Conservation (phyloP, 1,140 invertebrate species). For the Drosophila pandora region DNA sequence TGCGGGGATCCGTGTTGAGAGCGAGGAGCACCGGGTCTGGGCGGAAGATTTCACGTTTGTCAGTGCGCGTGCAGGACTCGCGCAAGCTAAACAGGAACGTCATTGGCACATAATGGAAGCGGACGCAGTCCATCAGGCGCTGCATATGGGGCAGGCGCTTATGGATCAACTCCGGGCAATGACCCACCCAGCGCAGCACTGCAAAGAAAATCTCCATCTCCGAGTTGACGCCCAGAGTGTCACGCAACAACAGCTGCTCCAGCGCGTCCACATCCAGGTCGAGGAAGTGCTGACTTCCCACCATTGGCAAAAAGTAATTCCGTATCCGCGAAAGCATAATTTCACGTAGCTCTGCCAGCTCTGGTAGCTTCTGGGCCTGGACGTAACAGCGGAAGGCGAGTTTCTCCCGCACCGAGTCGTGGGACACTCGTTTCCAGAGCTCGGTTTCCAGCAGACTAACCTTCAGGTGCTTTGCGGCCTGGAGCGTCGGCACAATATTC, state of each 20-base stretch:
- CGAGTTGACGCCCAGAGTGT: slow-evolving; percentile 39
- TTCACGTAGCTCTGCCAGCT: not conserved
- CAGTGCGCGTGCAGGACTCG: not conserved
- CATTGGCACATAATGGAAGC: slow-evolving; percentile 33
- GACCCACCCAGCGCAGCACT: slow-evolving; percentile 35
- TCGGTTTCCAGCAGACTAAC: slow-evolving; percentile 2
- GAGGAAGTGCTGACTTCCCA: slow-evolving; percentile 17
- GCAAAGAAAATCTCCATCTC: slow-evolving; percentile 51
- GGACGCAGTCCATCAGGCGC: slow-evolving; percentile 30
- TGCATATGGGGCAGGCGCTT: slow-evolving; percentile 16
- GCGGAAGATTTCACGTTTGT: not conserved
- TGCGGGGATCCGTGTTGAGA: slow-evolving; percentile 15
- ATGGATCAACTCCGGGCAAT: not conserved
- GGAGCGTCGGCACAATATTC: not conserved
- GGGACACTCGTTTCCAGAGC: slow-evolving; percentile 3
- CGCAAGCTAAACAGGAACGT: slow-evolving; percentile 26
- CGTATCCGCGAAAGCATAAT: slow-evolving; percentile 10
- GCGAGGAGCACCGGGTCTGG: slow-evolving; percentile 24
- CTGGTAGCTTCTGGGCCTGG: not conserved
- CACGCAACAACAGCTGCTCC: not conserved
- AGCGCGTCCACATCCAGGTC: not conserved
- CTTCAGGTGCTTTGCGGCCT: slow-evolving; percentile 11
- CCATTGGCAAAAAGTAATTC: slow-evolving; percentile 35
- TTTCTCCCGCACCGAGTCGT: slow-evolving; percentile 2
- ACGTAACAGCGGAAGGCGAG: slow-evolving; percentile 1